These are phyloP conservation scores for Mandrillus leucophaeus DNA, from an alignment of 2,113 vertebrate genomes.

Conservation along the genomic window DNA sequence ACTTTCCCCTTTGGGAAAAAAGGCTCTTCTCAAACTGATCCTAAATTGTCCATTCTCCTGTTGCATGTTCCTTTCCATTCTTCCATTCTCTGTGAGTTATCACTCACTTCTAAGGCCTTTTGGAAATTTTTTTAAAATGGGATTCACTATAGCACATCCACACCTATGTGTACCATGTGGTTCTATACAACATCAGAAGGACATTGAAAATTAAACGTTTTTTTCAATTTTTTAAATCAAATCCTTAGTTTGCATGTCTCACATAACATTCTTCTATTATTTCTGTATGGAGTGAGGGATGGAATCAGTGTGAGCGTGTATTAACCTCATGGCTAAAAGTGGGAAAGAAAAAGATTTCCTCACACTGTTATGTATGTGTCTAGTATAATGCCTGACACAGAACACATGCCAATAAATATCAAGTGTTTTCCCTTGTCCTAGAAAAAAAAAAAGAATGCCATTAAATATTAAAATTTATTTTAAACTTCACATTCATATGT, in stretches of 20 bases:
- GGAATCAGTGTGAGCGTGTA: not conserved
- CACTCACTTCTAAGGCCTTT: not conserved
- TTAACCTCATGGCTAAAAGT: not conserved
- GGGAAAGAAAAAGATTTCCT: not conserved
- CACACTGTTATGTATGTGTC: not conserved
- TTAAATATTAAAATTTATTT: conserved; percentile 9
- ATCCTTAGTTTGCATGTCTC: not conserved
- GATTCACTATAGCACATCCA: not conserved
- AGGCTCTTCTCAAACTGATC: not conserved
- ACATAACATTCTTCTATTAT: not conserved
- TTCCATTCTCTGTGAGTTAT: not conserved
- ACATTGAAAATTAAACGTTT: not conserved
- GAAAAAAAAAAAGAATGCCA: not conserved
- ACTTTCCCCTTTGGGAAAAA: not conserved
- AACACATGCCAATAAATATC: not conserved
- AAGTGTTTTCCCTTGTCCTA: not conserved
- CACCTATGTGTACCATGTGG: not conserved
- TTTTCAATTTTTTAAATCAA: not conserved
- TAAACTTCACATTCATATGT: not conserved
- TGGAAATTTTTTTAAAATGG: not conserved
- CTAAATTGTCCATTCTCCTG: not conserved
- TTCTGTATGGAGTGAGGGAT: not conserved
- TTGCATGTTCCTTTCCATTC: not conserved
- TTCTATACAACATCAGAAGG: not conserved
- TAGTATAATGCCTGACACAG: not conserved